Base-by-base conservation (phyloP, 2,797 vertebrate species). In the Sebastes goodei region DNA sequence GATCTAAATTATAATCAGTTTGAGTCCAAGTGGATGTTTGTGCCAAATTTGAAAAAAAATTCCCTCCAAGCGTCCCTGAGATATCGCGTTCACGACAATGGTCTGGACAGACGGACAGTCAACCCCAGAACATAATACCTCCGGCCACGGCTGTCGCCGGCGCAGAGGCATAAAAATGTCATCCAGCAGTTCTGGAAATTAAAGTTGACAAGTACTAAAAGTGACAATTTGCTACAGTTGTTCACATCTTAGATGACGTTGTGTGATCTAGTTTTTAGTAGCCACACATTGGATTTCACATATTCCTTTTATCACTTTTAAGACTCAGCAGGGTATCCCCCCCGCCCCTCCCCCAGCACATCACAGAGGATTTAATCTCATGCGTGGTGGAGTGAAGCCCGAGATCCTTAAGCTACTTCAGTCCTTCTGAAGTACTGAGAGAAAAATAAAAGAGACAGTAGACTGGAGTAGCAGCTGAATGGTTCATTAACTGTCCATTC, bases 291-390 rank as follows among this genome's bases (percentile, higher is more conserved):
- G 63, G 56, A 82, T 72, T 82, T 82, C 42, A 82, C 23, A 33
- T 42, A 2, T n/a, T 17, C 59, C 7, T 81, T 82, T 76, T 56
- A 71, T 78, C 56, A 46, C 53, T 78, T 59, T 71, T 46, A 62
- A 53, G 63, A 49, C 82, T 59, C 76, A 76, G 72, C 38, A 7
- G 71, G 75, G 62, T 52, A 63, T 59, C 57, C 30, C 29, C 29
- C 29, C 14, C 33, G 0, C 56, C 49, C 60, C 17, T 35, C 10
- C 60, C 17, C 46, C 10, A 21, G 56, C 29, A 42, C 61, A 77
- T 81, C 79, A 78, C 68, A 60, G 76, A 66, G 64, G 74, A 75
- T 83, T 79, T 81, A 74, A 79, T 87, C 65, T 76, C 74, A 57
- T 77, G 83, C 73, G 63, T 76, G 61, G 61, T n/a, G 27, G 72